phyloP scores from a whole-genome alignment of 2,797 vertebrate species.

The Hozukius guyotensis region DNA sequence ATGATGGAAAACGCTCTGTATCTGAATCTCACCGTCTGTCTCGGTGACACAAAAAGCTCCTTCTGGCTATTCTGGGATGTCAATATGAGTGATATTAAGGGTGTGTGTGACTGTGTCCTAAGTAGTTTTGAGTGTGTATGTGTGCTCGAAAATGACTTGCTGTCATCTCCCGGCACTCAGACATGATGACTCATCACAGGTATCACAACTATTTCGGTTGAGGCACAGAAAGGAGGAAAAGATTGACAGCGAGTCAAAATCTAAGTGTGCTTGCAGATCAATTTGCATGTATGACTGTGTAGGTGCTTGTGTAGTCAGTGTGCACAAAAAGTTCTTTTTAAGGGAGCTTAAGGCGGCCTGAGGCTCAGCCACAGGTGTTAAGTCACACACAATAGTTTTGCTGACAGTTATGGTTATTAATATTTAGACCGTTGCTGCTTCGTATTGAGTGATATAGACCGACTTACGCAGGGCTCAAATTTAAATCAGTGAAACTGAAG shows the following conservation, averaged over 20 bases:
- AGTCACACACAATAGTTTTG: slow-evolving; percentile 5
- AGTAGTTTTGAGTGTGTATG: background rate
- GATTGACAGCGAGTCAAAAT: slow-evolving; percentile 12
- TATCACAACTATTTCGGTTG: slow-evolving; percentile 15
- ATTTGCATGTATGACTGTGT: background rate
- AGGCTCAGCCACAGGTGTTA: slow-evolving; percentile 32
- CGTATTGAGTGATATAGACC: background rate
- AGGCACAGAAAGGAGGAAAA: background rate
- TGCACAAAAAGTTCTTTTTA: background rate
- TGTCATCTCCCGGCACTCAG: background rate
- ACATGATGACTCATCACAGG: slow-evolving; percentile 18
- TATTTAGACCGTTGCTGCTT: slow-evolving; percentile 2
- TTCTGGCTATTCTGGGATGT: slow-evolving; percentile 13
- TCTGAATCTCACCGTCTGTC: slow-evolving; percentile 2
- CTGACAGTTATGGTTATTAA: slow-evolving; percentile 14
- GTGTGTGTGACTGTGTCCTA: background rate
- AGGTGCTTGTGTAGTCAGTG: background rate
- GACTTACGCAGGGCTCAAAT: background rate
- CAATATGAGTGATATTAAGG: background rate
- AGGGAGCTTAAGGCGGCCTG: background rate
- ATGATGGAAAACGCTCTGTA: slow-evolving; percentile 21
- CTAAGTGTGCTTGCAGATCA: background rate
- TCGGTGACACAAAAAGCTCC: slow-evolving; percentile 28
- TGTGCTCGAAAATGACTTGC: background rate
- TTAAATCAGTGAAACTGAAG: background rate